Base-by-base conservation (phyloP, 2,797 vertebrate genomes). In the Esox lucius region DNA sequence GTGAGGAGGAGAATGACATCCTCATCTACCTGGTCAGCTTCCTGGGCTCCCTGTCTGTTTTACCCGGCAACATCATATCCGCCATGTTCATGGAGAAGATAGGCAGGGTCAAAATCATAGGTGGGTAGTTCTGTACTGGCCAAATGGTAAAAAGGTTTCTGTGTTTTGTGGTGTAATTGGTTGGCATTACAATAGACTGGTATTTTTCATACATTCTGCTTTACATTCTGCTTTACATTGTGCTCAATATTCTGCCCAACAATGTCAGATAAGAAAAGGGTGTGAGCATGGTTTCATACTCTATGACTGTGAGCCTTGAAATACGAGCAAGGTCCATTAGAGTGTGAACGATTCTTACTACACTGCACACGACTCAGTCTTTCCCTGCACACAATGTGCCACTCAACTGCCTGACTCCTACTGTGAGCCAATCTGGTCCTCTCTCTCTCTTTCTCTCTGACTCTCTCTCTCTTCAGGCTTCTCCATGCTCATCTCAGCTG, bases 11-110 rank as follows among this genome's bases (percentile, higher is more conserved):
- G 71, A 99, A 97, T 0, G 98, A 98, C 67, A 95, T 97, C 42
- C 92, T 98, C 24, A 95, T 98, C 78, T 99, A 99, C 92, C 86
- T 99, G 26, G 97, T 99, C 90, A 98, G 97, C 92, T 99, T 99
- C 86, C 89, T 99, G 70, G 97, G 98, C 69, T 98, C 95, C 75
- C 91, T 99, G 80, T 96, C 98, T 0, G 97, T 99, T 81, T 84
- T 99, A 79, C 98, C 98, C 0, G 98, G 98, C 71, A 99, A 97
- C 86, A 99, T 99, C 82, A 93, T 99, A 83, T 99, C 98, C 0
- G 98, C 98, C 0, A 88, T 99, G 62, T 96, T 97, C 78, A 97
- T 99, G 96, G 97, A 99, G 76, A 97, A 96, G 87, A 88, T 98
- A 0, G 98, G 98, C 84, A 93, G 98, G 80, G 95, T 98, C 85